Conservation (phyloP, 2,113 vertebrate species). For the Lycaon pictus region DNA sequence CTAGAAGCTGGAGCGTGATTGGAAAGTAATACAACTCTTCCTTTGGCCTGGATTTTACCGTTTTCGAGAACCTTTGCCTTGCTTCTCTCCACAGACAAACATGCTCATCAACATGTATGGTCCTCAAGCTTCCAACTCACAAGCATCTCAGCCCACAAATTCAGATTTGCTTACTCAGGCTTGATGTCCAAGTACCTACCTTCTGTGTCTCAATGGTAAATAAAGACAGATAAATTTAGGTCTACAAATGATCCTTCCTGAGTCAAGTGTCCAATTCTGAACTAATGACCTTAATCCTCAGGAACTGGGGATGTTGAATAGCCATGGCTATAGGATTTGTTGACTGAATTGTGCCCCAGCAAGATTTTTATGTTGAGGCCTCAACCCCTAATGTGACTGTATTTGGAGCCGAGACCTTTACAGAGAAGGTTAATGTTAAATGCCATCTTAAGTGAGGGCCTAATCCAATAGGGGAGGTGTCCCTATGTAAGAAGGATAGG, state of each 20-base stretch:
- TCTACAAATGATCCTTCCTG: neutral
- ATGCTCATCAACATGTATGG: fast-evolving
- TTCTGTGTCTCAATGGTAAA: neutral
- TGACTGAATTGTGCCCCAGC: neutral
- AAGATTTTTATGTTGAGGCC: neutral
- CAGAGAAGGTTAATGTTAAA: neutral
- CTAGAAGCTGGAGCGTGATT: fast-evolving
- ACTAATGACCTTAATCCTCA: neutral
- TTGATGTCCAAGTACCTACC: fast-evolving
- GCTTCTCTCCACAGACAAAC: neutral
- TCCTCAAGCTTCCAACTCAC: neutral
- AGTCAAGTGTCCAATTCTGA: neutral
- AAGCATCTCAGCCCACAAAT: fast-evolving
- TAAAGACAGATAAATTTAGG: neutral
- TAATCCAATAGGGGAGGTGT: neutral
- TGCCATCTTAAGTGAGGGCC: too few relatives aligned
- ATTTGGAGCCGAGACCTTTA: neutral
- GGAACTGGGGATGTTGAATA: neutral
- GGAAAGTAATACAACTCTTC: neutral
- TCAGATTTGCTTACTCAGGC: neutral
- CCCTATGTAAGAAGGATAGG: neutral
- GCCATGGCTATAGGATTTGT: fast-evolving
- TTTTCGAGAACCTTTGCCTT: too few relatives aligned
- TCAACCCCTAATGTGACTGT: too few relatives aligned
- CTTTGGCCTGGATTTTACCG: too few relatives aligned